A percentile compares a stretch with the other conserved stretches of the same genome.
phyloP scores from a whole-genome alignment of 2,113 vertebrate species.

The Ascaphus truei region DNA sequence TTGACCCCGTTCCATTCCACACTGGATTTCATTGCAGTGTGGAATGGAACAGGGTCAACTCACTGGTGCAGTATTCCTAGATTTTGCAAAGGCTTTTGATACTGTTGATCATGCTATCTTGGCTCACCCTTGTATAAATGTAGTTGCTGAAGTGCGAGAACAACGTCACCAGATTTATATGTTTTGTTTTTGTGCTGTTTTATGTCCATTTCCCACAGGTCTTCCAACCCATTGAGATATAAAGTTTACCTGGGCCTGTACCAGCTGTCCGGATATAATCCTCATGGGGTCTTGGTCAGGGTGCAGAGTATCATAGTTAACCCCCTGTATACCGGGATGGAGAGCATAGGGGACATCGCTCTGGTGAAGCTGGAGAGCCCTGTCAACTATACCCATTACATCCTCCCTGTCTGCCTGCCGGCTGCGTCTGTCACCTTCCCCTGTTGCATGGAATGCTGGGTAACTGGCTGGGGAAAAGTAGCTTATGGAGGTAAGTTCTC shows the following conservation, averaged over 20 bases:
- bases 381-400: slow-evolving; percentile 16
- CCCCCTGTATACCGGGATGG: slow-evolving; percentile 76
- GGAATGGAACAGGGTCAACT: no score
- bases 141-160: no score
- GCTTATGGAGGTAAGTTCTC: slow-evolving; percentile 32
- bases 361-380: neutral
- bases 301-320: slow-evolving; percentile 79
- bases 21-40: no score
- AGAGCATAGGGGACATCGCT: slow-evolving; percentile 56
- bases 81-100: no score
- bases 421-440: neutral
- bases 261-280: slow-evolving; percentile 60
- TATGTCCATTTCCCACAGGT: no score
- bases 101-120: no score
- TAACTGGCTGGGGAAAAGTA: slow-evolving; percentile 24
- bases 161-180: no score
- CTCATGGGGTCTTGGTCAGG: slow-evolving; percentile 71
- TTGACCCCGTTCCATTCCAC: no score
- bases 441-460: slow-evolving; percentile 13
- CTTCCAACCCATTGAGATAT: neutral
- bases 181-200: no score
- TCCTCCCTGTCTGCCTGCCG: slow-evolving; percentile 24
- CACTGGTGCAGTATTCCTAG: no score
- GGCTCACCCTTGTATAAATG: no score
- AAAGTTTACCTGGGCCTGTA: slow-evolving; percentile 76